phyloP scores from a whole-genome alignment of 2,888 invertebrate genomes.

The Caradrina clavipalpis region DNA sequence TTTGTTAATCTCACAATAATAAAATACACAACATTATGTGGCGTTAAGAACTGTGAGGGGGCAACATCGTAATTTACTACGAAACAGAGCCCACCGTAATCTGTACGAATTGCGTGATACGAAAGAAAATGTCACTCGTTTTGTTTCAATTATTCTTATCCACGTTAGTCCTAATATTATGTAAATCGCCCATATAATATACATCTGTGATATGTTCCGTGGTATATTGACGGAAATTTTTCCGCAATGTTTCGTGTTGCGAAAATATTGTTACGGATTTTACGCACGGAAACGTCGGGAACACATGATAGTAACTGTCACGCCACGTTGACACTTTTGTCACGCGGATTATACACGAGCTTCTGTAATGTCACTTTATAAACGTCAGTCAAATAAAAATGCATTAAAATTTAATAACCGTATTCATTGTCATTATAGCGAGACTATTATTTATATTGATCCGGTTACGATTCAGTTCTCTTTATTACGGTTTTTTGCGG shows the following conservation, averaged over 20 bases:
- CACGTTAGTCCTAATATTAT: constrained; percentile 70
- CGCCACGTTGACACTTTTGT: constrained; percentile 46
- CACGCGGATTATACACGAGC: constrained; percentile 33
- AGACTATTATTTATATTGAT: constrained; percentile 44
- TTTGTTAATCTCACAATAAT: constrained; percentile 62
- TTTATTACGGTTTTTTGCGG: constrained; percentile 46
- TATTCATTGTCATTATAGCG: constrained; percentile 28
- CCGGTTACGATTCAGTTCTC: constrained; percentile 39
- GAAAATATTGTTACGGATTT: constrained; percentile 52
- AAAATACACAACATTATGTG: constrained; percentile 57
- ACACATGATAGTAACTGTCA: constrained; percentile 49
- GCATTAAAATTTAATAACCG: constrained; percentile 16
- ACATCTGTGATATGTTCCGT: constrained; percentile 54
- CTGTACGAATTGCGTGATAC: constrained; percentile 79
- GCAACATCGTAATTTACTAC: constrained; percentile 66
- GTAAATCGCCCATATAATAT: constrained; percentile 65
- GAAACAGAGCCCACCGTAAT: constrained; percentile 71
- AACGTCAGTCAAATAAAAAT: constrained; percentile 20
- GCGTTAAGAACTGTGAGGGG: constrained; percentile 48
- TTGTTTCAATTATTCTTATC: constrained; percentile 78
- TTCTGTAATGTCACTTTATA: constrained; percentile 36
- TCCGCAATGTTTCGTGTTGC: constrained; percentile 35
- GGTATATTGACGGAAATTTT: constrained; percentile 53
- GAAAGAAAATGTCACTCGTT: constrained; percentile 79
- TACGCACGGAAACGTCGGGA: constrained; percentile 44